These are phyloP conservation scores for Gnathonemus longibarbis DNA, from an alignment of 2,113 vertebrate species.

Conservation along the genomic window DNA sequence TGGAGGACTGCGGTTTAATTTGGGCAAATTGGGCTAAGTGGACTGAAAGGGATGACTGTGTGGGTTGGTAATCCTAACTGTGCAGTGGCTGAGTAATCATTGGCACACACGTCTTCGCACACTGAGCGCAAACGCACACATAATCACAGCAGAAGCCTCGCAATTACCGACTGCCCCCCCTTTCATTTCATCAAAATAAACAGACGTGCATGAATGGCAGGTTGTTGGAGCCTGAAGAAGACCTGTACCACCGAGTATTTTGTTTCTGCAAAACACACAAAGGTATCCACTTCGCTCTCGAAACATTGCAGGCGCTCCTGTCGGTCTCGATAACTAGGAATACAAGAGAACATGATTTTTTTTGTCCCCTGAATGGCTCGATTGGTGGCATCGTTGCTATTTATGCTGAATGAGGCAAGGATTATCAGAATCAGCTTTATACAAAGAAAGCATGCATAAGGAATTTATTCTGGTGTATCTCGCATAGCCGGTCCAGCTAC, in stretches of 20 bases:
- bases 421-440: neutral
- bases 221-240: neutral
- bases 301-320: neutral
- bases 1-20: slow-evolving; percentile 35
- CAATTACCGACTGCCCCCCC: neutral
- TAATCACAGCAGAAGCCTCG: slow-evolving; percentile 2
- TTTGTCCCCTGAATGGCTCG: neutral
- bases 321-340: neutral
- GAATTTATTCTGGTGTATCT: neutral
- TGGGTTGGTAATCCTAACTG: slow-evolving; percentile 48
- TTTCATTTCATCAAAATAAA: slow-evolving; percentile 3
- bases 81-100: slow-evolving; percentile 45
- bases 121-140: slow-evolving; percentile 24
- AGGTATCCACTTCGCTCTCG: neutral
- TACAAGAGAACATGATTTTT: neutral
- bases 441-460: neutral
- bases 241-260: neutral
- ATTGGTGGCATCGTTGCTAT: neutral
- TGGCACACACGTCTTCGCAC: slow-evolving; percentile 32
- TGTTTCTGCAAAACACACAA: neutral
- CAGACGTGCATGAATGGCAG: slow-evolving; percentile 1
- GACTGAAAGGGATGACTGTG: slow-evolving; percentile 44
- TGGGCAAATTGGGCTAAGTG: slow-evolving; percentile 51
- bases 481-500: neutral
- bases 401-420: neutral